Evolutionary conservation across 1,140 invertebrate genomes (phyloP).

Genomic region (Trissolcus basalis): DNA sequence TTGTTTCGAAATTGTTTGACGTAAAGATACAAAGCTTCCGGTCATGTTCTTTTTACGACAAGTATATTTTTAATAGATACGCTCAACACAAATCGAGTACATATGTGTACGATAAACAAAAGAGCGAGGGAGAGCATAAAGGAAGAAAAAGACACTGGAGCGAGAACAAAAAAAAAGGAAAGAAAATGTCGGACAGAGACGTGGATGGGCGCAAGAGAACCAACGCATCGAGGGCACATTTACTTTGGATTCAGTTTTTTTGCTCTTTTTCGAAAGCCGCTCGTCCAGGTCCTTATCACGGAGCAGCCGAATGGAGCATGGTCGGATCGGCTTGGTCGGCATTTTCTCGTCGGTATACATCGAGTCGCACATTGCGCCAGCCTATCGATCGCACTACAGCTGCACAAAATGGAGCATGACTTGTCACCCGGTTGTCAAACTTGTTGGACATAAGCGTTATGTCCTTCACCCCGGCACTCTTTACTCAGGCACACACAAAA

Average conservation of each 20-base stretch:
- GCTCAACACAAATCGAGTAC: too few species aligned
- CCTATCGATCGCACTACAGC: not conserved
- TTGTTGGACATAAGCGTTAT: too few species aligned
- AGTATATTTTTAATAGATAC: too few species aligned
- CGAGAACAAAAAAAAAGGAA: constrained; percentile 2
- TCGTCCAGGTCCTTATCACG: constrained; percentile 69
- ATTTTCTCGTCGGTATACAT: constrained; percentile 33
- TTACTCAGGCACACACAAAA: not conserved
- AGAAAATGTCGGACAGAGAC: constrained; percentile 26
- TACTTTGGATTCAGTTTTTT: constrained; percentile 65
- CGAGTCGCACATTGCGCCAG: constrained; percentile 35
- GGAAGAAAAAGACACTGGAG: not conserved
- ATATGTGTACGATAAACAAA: too few species aligned
- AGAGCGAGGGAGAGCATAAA: not conserved
- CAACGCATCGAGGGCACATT: not conserved
- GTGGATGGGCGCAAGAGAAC: not conserved
- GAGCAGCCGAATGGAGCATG: constrained; percentile 68
- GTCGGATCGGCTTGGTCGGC: constrained; percentile 58
- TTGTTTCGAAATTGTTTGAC: too few species aligned
- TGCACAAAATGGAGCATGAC: not conserved
- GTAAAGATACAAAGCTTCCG: too few species aligned
- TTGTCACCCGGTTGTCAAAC: too few species aligned
- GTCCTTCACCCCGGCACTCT: too few species aligned
- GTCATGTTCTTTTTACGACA: too few species aligned
- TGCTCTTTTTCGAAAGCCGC: constrained; percentile 68